Evolutionary conservation across 2,797 vertebrate genomes (phyloP).

Genomic region (Acipenser transmontanus): DNA sequence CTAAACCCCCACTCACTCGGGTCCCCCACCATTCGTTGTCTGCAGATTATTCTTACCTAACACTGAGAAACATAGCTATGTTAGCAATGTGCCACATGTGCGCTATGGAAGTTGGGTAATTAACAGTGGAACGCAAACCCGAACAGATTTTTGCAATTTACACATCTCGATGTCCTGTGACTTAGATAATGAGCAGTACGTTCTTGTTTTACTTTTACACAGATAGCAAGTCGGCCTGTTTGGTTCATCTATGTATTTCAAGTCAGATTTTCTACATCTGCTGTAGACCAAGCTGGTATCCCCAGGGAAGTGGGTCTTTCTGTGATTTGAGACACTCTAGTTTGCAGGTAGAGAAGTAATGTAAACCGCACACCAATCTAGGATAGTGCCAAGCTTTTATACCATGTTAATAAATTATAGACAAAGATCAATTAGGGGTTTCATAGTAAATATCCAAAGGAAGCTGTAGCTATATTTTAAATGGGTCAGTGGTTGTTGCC

Average conservation of each 20-base stretch:
- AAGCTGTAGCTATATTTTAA: constrained; percentile 58
- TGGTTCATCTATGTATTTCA: constrained; percentile 3
- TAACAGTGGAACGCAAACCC: too few relatives aligned
- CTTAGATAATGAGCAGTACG: not conserved
- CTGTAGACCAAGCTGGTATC: constrained; percentile 5
- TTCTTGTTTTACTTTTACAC: constrained; percentile 4
- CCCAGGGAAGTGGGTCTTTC: constrained; percentile 13
- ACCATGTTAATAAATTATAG: constrained; percentile 64
- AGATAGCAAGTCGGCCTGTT: not conserved
- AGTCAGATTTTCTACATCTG: not conserved
- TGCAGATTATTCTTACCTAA: too few relatives aligned
- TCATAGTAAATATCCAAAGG: constrained; percentile 66
- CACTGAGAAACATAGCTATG: too few relatives aligned
- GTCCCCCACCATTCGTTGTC: too few relatives aligned
- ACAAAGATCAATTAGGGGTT: constrained; percentile 66
- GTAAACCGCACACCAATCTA: constrained; percentile 35
- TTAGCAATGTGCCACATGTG: too few relatives aligned
- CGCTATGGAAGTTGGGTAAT: too few relatives aligned
- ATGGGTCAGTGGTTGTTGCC: constrained; percentile 64
- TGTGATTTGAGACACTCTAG: constrained; percentile 17
- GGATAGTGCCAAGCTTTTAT: constrained; percentile 51
- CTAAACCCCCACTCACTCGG: too few relatives aligned
- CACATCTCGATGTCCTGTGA: not conserved
- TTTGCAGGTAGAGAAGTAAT: constrained; percentile 49
- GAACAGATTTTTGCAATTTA: too few relatives aligned